Evolutionary conservation across 2,888 invertebrate species (phyloP), one percentile per base, ranked within the genome.

Genomic region (Melieria omissa): DNA sequence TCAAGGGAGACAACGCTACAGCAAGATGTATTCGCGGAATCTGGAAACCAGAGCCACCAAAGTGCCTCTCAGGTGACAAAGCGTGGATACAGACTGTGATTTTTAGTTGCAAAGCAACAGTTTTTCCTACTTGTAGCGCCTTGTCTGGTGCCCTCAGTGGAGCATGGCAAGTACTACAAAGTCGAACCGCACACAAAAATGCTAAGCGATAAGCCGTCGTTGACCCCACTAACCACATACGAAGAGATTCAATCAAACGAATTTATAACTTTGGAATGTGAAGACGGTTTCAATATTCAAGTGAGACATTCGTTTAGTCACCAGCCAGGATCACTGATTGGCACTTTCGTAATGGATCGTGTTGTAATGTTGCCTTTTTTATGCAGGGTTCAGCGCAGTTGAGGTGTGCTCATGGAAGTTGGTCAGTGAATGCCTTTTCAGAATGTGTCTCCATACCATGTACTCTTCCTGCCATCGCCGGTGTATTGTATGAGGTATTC

Each of bases 21-120:
- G 93, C 93, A 0, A 92, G 92, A 80, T 97, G 97, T 84, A 91
- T 93, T 4, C 89, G 94, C 74, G 96, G 96, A 0, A 90, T 93
- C 76, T 96, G 96, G 96, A 93, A 92, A 80, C 95, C 95, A 0
- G 90, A 91, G 74, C 92, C 91, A 78, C 96, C 96, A 0, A 90
- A 90, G 79, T 97, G 96, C 85, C 89, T 92, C 81, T 92, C 95
- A 81, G 88, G 95, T 95, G 75, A 88, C 62, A 90, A 65, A 29
- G 46, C 46, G 8, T 44, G 10, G 9, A 42, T 7, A 49, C 29
- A 12, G 42, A 49, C 54, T 41, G 44, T 65, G 58, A 52, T 67
- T 67, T 67, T 60, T 29, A 67, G 42, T 55, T 45, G 61, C 12
- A 60, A 65, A 65, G 54, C 54, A 10, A n/a, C 14, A 42, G n/a